Evolutionary conservation across 2,888 invertebrate genomes (phyloP), one percentile per base, ranked within the genome.

Genomic region (Eupeodes luniger): DNA sequence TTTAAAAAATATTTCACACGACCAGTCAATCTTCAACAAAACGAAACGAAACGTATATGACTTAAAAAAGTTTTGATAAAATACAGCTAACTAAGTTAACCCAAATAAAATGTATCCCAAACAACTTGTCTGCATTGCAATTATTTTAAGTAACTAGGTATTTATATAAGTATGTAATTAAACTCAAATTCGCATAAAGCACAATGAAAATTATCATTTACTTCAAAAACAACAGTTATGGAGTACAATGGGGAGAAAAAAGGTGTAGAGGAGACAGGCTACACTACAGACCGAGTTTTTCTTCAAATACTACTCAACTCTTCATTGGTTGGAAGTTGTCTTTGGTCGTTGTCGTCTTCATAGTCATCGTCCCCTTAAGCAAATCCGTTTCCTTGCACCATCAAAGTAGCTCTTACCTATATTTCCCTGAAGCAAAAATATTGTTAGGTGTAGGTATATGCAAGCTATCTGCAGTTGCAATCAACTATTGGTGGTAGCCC

Each of bases 381-480:
- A 78, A 85, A 85, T 85, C 78, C 72, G 82, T 62, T 79, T 75
- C 16, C 57, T 66, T 77, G 81, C 69, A 44, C 76, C 76, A 80
- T 57, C 75, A 27, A 81, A 80, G 72, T 72, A 77, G 53, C 61
- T 69, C 72, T 16, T 7, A 47, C 57, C 34, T 51, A 55, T 16
- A 62, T 16, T 49, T 36, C 36, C 19, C 14, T 61, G 11, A 49
- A 55, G 34, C 72, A 27, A 36, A 49, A 36, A 40, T 11, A 34
- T 19, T 34, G 27, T 47, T 40, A 5, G 11, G 69, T 74, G 67
- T 62, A 69, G 2, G 27, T 27, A 27, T 61, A 72, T 62, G 64
- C 62, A 53, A 83, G 57, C 55, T 86, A 83, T 86, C 86, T 86
- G 86, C 86, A 86, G 86, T 86, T 82, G 86, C 86, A 86, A 86